Base-by-base conservation (phyloP, 2,797 vertebrate genomes). In the Siniperca obscura region DNA sequence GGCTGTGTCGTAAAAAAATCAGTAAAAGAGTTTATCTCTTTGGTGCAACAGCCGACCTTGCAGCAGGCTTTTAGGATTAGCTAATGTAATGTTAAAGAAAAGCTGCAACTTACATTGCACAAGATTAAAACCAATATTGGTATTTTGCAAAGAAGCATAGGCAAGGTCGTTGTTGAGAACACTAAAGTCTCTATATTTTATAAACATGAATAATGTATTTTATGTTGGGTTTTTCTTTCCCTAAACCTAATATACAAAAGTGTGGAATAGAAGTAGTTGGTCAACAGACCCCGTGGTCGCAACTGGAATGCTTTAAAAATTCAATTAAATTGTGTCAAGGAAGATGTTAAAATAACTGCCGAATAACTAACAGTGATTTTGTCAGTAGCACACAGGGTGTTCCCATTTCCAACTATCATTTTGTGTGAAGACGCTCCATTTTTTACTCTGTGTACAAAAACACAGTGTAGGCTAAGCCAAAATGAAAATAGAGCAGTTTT, bases 1-100 rank as follows among this genome's bases (percentile, higher is more conserved):
- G 36, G 68, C 65, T 25, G 22, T 6, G 65, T 70, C 5, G 2
- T 77, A 53, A 72, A 34, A 64, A 80, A 57, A 53, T 48, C 53
- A 64, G 48, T 25, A 40, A 38, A 13, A 25, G 50, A 75, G 7
- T 10, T 76, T 22, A 19, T 67, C 52, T 80, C 34, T 72, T 22
- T 36, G 4, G 25, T n/a, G 42, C 8, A 0, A 34, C 21, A 22
- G 38, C 2, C 8, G 44, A 22, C 48, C n/a, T 50, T 5, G 11
- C 21, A 55, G 50, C 25, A 34, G 19, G 22, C 10, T 60, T 70
- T 59, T 40, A 61, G 8, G 6, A 16, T 74, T 16, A n/a, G 25
- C 38, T n/a, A 17, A 17, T 27, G 6, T 36, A 16, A 52, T 56
- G 40, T 53, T 30, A 21, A 40, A 21, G 55, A 34, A 55, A 46